Evolutionary conservation across 1,140 invertebrate genomes (phyloP).

Genomic region (Eriosoma lanigerum): DNA sequence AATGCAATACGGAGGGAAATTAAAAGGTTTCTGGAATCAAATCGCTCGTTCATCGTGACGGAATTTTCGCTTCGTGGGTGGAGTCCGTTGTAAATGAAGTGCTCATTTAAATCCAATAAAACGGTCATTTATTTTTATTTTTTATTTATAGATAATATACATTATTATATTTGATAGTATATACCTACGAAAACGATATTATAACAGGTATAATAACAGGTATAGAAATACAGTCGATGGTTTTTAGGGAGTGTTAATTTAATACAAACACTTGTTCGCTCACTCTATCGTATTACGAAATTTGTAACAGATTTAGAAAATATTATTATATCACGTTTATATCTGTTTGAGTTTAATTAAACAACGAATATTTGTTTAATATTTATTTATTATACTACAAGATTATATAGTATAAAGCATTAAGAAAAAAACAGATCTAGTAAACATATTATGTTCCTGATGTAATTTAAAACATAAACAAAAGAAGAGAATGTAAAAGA

Average conservation of each 20-base stretch:
- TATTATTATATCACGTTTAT: no score
- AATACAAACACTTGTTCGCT: not conserved
- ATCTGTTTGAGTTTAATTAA: not conserved
- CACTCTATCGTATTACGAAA: no score
- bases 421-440: not conserved
- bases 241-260: not conserved
- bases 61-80: constrained; percentile 35
- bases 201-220: not conserved
- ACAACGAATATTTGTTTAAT: no score
- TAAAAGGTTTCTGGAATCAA: constrained; percentile 35
- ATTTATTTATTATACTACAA: no score
- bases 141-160: no score
- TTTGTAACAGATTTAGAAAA: no score
- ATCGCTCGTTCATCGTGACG: not conserved
- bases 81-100: constrained; percentile 30
- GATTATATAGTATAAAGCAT: not conserved
- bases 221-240: not conserved
- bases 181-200: no score
- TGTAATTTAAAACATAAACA: no score
- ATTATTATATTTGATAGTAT: no score
- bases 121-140: not conserved
- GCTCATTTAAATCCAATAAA: constrained; percentile 18
- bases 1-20: constrained; percentile 30
- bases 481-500: not conserved
- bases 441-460: not conserved